phyloP scores from a whole-genome alignment of 2,113 vertebrate species.

The Atractosteus spatula region DNA sequence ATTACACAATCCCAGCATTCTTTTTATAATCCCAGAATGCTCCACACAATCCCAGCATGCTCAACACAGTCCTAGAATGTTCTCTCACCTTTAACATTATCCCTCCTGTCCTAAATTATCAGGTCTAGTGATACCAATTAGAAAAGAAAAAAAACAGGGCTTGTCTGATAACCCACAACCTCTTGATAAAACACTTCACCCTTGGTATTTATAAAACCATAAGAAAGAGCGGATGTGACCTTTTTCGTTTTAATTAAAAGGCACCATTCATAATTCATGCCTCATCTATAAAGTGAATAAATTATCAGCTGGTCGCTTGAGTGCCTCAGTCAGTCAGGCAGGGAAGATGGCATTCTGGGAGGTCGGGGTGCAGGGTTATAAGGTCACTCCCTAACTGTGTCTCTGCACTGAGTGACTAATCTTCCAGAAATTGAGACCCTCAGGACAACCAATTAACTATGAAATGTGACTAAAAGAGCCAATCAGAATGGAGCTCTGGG shows the following conservation, averaged over 20 bases:
- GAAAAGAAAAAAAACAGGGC: too few species aligned
- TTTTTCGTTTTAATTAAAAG: neutral
- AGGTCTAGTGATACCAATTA: too few species aligned
- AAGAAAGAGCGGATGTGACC: neutral
- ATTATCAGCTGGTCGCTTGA: neutral
- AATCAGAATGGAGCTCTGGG: neutral
- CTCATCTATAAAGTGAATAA: neutral
- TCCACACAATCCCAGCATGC: too few species aligned
- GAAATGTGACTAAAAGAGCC: neutral
- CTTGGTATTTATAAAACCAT: neutral
- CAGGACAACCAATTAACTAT: neutral
- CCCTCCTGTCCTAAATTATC: slow-evolving; percentile 3
- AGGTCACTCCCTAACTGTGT: neutral
- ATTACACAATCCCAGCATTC: too few species aligned
- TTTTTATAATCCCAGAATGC: too few species aligned
- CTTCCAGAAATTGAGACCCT: neutral
- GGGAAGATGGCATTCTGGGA: too few species aligned
- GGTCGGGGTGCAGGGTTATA: neutral
- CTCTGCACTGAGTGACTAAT: neutral
- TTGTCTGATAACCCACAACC: neutral
- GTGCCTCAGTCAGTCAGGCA: too few species aligned
- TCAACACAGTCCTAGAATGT: too few species aligned
- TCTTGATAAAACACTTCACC: neutral
- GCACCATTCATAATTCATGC: neutral
- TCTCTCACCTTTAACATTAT: neutral